Evolutionary conservation across 1,140 invertebrate species (phyloP).

Genomic region (Coboldia fuscipes): DNA sequence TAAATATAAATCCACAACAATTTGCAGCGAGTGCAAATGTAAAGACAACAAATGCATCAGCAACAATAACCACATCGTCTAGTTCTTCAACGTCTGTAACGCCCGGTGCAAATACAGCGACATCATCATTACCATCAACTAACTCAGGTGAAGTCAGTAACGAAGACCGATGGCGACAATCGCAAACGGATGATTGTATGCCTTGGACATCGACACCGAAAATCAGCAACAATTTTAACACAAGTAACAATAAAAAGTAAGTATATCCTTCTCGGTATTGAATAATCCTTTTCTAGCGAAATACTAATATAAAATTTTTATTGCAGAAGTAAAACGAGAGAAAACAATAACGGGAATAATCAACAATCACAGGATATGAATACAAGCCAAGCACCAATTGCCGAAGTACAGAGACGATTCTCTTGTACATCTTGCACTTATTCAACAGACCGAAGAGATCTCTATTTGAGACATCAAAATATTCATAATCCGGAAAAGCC

Average conservation of each 20-base stretch:
- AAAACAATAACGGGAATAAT: background rate
- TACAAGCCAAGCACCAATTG: slow-evolving; percentile 6
- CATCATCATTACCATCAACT: slow-evolving; percentile 14
- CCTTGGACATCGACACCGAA: slow-evolving; percentile 28
- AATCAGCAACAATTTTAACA: background rate
- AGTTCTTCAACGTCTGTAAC: slow-evolving; percentile 4
- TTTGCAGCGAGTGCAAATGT: slow-evolving; percentile 6
- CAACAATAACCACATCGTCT: slow-evolving; percentile 8
- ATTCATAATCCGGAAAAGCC: slow-evolving; percentile 87
- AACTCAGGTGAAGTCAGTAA: slow-evolving; percentile 21
- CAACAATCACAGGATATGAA: background rate
- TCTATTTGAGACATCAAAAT: slow-evolving; percentile 89
- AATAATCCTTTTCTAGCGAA: slow-evolving; percentile 8
- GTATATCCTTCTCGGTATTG: too few relatives aligned
- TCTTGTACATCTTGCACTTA: slow-evolving; percentile 71
- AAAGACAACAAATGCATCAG: slow-evolving; percentile 10
- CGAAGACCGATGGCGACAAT: slow-evolving; percentile 38
- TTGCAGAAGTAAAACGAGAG: too few relatives aligned
- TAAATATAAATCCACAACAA: slow-evolving; percentile 27
- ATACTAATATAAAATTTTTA: too few relatives aligned
- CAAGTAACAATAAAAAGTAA: too few relatives aligned
- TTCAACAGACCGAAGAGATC: slow-evolving; percentile 73
- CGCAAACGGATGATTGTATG: slow-evolving; percentile 30
- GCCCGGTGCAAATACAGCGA: slow-evolving; percentile 6
- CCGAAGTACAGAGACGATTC: slow-evolving; percentile 42